These are phyloP conservation scores for Drosophila infuscata DNA, from an alignment of 2,888 invertebrate species.

Conservation along the genomic window DNA sequence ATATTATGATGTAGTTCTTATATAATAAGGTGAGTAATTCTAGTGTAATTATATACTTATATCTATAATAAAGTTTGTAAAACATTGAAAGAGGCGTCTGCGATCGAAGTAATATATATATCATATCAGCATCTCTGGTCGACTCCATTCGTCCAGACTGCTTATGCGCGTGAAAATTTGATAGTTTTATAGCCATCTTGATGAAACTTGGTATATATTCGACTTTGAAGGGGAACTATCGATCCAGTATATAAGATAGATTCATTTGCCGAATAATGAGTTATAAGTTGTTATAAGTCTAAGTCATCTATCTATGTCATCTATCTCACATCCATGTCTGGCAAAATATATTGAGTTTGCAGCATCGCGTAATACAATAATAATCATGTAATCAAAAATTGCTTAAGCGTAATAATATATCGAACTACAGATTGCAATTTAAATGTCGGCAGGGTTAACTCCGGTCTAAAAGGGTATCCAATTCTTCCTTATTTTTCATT, in stretches of 20 bases:
- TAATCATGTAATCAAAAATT: background rate
- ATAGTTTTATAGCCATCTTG: background rate
- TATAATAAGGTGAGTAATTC: background rate
- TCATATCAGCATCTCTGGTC: background rate
- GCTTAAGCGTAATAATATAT: background rate
- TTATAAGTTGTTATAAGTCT: background rate
- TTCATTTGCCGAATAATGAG: background rate
- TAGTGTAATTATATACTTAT: background rate
- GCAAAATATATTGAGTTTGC: background rate
- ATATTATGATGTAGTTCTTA: background rate
- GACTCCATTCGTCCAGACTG: background rate
- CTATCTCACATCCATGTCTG: background rate
- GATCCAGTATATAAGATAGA: background rate
- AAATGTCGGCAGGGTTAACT: background rate
- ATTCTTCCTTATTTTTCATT: fast-evolving
- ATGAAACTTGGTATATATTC: background rate
- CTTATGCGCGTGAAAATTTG: background rate
- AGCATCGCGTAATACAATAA: background rate
- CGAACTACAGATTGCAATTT: background rate
- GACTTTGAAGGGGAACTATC: background rate
- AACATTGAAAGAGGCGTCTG: no score
- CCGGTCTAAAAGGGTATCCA: background rate
- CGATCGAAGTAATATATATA: no score
- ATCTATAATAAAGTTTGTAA: background rate
- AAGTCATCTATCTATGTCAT: background rate